Percentiles rank a stretch among this genome's conserved stretches.
phyloP scores from a whole-genome alignment of 2,888 invertebrate genomes.

The Julus scanicus region DNA sequence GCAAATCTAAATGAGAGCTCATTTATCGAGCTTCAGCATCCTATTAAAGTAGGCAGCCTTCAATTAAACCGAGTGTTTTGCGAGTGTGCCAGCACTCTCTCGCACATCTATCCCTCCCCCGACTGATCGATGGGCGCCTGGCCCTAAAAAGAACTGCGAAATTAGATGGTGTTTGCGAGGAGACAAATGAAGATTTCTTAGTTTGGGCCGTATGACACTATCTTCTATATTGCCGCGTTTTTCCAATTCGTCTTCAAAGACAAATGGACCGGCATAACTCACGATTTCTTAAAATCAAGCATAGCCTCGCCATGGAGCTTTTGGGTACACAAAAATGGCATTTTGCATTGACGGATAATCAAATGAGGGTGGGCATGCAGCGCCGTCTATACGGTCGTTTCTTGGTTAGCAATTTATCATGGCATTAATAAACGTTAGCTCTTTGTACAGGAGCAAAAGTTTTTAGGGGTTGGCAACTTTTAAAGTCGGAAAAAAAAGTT shows the following conservation, averaged over 20 bases:
- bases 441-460: too few species aligned
- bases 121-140: conserved; percentile 9
- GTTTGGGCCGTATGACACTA: conserved; percentile 6
- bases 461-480: too few species aligned
- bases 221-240: neutral
- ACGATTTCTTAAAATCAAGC: neutral
- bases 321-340: neutral
- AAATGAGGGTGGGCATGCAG: neutral
- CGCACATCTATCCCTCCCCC: too few species aligned
- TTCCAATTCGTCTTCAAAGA: conserved; percentile 6
- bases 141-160: neutral
- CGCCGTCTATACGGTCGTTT: neutral
- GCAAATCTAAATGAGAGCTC: conserved; percentile 33
- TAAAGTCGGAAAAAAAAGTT: too few species aligned
- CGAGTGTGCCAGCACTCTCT: neutral
- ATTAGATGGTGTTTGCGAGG: conserved; percentile 25
- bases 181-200: conserved; percentile 28
- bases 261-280: conserved; percentile 19
- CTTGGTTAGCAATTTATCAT: neutral
- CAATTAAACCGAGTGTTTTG: conserved; percentile 22
- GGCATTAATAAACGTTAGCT: neutral
- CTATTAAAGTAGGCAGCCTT: conserved; percentile 12
- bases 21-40: conserved; percentile 33
- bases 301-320: neutral
- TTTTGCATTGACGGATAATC: neutral